Conservation (phyloP, 2,113 vertebrate species). For the Chloroceryle aenea region DNA sequence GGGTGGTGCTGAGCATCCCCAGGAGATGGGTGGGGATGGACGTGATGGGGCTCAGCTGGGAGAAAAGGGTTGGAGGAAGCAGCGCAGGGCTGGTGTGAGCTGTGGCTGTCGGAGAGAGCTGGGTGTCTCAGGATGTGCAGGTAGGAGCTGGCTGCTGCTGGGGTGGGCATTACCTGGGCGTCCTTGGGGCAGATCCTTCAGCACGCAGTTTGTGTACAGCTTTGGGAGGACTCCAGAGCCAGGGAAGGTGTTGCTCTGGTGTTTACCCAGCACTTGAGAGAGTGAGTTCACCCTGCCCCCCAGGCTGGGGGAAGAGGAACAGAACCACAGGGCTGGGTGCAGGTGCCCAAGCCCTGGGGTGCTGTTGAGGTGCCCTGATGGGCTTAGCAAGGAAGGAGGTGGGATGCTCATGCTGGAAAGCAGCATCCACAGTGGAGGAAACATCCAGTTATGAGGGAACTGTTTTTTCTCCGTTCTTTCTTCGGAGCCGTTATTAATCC, state of each 20-base stretch:
- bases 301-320: rapidly evolving
- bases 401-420: not conserved
- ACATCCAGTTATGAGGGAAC: not conserved
- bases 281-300: not conserved
- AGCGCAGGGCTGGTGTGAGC: not conserved
- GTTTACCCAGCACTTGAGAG: not conserved
- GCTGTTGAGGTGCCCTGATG: not conserved
- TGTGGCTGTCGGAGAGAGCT: not conserved
- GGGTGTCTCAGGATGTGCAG: not conserved
- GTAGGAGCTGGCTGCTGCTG: not conserved
- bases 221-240: rapidly evolving
- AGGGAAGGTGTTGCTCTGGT: not conserved
- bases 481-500: rapidly evolving
- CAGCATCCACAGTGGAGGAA: not conserved
- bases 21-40: rapidly evolving
- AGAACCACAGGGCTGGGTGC: rapidly evolving
- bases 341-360: not conserved
- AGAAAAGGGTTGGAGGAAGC: not conserved
- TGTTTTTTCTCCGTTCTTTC: not conserved
- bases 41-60: not conserved
- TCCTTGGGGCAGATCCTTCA: rapidly evolving
- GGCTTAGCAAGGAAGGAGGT: not conserved
- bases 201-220: rapidly evolving
- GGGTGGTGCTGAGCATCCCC: not conserved
- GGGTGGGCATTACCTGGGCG: not conserved